phyloP scores from a whole-genome alignment of 2,797 vertebrate genomes.

The Chromobotia macracanthus region DNA sequence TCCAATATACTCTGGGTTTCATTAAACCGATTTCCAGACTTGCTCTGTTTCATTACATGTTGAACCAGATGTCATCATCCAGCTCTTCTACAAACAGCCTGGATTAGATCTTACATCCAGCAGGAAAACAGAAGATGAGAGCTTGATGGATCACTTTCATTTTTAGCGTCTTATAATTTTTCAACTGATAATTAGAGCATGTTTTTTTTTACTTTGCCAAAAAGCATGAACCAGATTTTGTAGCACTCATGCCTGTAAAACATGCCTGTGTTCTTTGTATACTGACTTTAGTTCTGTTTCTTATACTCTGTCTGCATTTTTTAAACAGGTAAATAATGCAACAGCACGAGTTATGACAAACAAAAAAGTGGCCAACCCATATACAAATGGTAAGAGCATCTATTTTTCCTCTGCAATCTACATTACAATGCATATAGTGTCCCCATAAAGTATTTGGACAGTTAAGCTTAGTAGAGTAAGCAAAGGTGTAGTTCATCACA shows the following conservation, averaged over 20 bases:
- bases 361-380: constrained; percentile 91
- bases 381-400: constrained; percentile 85
- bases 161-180: constrained; percentile 38
- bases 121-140: constrained; percentile 48
- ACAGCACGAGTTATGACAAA: constrained; percentile 95
- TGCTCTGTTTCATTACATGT: constrained; percentile 45
- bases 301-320: constrained; percentile 58
- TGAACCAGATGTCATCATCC: constrained; percentile 46
- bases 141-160: constrained; percentile 50
- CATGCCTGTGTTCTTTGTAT: constrained; percentile 40
- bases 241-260: constrained; percentile 11
- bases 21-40: constrained; percentile 41
- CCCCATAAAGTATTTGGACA: neutral
- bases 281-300: constrained; percentile 36
- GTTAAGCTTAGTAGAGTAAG: neutral
- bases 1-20: constrained; percentile 36
- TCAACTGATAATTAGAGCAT: constrained; percentile 41
- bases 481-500: neutral
- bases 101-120: constrained; percentile 43
- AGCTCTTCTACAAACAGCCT: constrained; percentile 43
- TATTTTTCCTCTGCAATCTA: neutral
- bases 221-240: constrained; percentile 36
- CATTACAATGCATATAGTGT: neutral
- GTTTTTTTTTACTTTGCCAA: constrained; percentile 18
- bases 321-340: constrained; percentile 90